phyloP scores from a whole-genome alignment of 2,113 vertebrate genomes.

The Martes martes region DNA sequence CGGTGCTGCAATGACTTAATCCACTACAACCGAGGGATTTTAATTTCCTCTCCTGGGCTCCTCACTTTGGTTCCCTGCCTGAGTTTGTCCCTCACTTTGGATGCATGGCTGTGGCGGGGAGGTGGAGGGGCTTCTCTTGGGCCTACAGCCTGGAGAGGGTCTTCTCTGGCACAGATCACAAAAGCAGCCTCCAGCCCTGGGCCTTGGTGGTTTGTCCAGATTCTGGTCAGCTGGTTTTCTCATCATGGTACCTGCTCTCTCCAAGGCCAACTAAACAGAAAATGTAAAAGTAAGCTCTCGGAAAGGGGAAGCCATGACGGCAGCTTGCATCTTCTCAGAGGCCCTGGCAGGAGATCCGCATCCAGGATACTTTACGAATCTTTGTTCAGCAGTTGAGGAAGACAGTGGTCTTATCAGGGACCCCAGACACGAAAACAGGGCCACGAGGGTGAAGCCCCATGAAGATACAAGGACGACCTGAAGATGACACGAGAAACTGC shows the following conservation, averaged over 20 bases:
- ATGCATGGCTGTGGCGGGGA: not conserved
- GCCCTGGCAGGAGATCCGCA: not conserved
- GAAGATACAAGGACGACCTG: not conserved
- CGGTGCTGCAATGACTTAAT: constrained; percentile 49
- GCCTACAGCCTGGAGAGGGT: too few species aligned
- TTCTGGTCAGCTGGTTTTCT: not conserved
- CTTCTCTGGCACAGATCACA: not conserved
- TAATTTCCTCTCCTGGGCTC: constrained; percentile 46
- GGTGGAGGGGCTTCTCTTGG: not conserved
- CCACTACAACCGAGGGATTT: not conserved
- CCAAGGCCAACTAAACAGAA: not conserved
- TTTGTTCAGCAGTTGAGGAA: not conserved
- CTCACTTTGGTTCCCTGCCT: not conserved
- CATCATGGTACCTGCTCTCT: not conserved
- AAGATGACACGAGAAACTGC: not conserved
- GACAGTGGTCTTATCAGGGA: not conserved
- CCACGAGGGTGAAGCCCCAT: not conserved
- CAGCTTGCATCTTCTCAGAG: not conserved
- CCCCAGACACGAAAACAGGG: not conserved
- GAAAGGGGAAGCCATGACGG: not conserved
- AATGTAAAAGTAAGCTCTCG: not conserved
- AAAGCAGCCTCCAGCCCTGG: not conserved
- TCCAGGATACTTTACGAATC: not conserved
- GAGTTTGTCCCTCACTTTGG: not conserved
- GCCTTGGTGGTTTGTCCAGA: not conserved